Evolutionary conservation across 2,113 vertebrate species (phyloP), one percentile per base, ranked within the genome.

Genomic region (Oplegnathus fasciatus): DNA sequence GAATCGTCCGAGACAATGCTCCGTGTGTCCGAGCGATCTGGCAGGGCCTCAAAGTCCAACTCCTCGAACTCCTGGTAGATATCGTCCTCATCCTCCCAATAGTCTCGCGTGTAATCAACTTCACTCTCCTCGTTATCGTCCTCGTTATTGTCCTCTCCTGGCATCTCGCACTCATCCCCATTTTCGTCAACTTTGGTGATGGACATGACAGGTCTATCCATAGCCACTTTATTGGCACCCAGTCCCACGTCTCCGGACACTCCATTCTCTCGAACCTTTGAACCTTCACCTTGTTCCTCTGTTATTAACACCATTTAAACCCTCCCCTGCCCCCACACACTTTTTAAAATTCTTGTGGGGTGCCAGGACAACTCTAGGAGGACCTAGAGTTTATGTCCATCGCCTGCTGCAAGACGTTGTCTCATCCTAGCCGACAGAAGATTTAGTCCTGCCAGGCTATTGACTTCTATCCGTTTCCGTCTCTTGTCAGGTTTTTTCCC

Each of bases 1-100:
- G 97, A 98, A 86, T 98, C 97, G 14, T 98, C 97, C 0, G 98
- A 98, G n/a, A 91, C 90, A 20, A 97, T 91, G 93, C 97, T 99
- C 68, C 85, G 94, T 13, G 89, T 94, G 89, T 98, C 98, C 0
- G 91, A 91, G 70, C 91, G 92, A 42, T 96, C 90, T 0, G 95
- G 95, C 61, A 95, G 75, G 34, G 91, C 11, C 7, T 93, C 92
- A 71, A 97, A 97, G 89, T 98, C 97, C 73, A 96, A 92, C 80
- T 97, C 97, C 72, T 97, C 97, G 58, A 92, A 95, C 75, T 95
- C 96, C 79, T 96, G 95, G 85, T 96, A 96, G 74, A 96, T 76
- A 20, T 95, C 94, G 0, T 95, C 94, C 22, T 96, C 94, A 26
- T 96, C 95, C 9, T 96, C 92, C 87, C 94, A 94, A 18, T 94